Percentiles rank a stretch among this genome's conserved stretches.
These are phyloP conservation scores for Lasius platythorax DNA, from an alignment of 2,888 invertebrate species.

Conservation along the genomic window DNA sequence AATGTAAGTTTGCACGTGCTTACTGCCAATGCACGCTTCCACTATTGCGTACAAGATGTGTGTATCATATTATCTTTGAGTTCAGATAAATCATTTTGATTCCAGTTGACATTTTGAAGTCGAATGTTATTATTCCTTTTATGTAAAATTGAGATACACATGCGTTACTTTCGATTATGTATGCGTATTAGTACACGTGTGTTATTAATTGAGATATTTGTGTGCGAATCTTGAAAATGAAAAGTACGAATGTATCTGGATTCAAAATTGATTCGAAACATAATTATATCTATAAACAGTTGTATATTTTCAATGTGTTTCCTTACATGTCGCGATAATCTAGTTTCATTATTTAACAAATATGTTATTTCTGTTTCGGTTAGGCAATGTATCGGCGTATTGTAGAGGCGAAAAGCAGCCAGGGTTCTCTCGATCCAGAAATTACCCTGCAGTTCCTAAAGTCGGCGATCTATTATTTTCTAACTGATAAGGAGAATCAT, in stretches of 20 bases:
- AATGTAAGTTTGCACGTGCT: constrained; percentile 78
- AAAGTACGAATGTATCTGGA: constrained; percentile 3
- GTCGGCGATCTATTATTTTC: constrained; percentile 96
- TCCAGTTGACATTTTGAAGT: neutral
- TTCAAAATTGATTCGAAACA: constrained; percentile 19
- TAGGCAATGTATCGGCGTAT: constrained; percentile 95
- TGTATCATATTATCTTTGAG: constrained; percentile 44
- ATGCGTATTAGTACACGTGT: neutral
- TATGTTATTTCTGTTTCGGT: constrained; percentile 49
- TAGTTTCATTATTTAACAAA: constrained; percentile 8
- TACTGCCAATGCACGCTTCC: constrained; percentile 69
- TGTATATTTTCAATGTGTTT: constrained; percentile 20
- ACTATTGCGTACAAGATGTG: constrained; percentile 51
- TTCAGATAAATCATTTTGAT: constrained; percentile 27
- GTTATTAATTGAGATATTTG: neutral
- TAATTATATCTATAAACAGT: constrained; percentile 27
- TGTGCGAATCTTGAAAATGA: neutral
- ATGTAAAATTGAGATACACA: neutral
- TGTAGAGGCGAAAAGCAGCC: constrained; percentile 92
- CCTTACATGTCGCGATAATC: neutral
- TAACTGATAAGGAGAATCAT: constrained; percentile 95
- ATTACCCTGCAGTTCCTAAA: constrained; percentile 96
- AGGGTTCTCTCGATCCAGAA: constrained; percentile 94
- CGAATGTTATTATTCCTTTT: neutral
- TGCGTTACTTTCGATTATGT: neutral